phyloP scores from a whole-genome alignment of 2,113 vertebrate genomes.

The Hippocampus mohnikei region DNA sequence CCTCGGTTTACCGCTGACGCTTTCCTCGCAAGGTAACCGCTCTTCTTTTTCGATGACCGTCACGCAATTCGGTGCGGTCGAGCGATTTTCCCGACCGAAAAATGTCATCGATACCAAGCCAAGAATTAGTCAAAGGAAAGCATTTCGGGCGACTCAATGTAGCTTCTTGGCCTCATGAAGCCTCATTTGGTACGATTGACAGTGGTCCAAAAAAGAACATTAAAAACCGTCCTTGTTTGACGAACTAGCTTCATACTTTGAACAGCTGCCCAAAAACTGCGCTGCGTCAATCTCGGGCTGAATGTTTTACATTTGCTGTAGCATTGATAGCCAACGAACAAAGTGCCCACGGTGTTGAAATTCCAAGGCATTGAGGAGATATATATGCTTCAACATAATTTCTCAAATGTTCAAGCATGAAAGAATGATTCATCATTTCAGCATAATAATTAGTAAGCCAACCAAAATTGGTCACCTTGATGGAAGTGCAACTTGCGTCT shows the following conservation, averaged over 20 bases:
- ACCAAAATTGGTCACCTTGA: not conserved
- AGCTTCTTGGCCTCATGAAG: too few species aligned
- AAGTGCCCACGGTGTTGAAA: too few species aligned
- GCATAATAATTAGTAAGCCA: not conserved
- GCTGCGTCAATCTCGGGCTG: too few species aligned
- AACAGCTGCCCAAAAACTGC: not conserved
- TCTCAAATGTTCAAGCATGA: not conserved
- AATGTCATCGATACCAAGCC: too few species aligned
- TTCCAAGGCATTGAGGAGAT: too few species aligned
- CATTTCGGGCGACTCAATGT: too few species aligned
- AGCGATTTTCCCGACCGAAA: too few species aligned
- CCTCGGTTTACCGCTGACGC: not conserved
- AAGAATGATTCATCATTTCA: not conserved
- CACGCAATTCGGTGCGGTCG: not conserved
- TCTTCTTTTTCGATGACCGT: not conserved
- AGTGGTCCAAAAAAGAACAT: too few species aligned
- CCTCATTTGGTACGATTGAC: too few species aligned
- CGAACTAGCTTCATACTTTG: not conserved
- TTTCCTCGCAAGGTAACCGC: conserved; percentile 29
- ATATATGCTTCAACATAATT: not conserved
- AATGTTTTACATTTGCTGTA: too few species aligned
- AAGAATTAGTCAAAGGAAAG: too few species aligned
- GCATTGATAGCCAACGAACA: not conserved
- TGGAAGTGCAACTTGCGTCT: not conserved
- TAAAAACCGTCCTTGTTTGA: too few species aligned